Conservation (phyloP, 2,888 invertebrate species). For the Petrolisthes manimaculis region DNA sequence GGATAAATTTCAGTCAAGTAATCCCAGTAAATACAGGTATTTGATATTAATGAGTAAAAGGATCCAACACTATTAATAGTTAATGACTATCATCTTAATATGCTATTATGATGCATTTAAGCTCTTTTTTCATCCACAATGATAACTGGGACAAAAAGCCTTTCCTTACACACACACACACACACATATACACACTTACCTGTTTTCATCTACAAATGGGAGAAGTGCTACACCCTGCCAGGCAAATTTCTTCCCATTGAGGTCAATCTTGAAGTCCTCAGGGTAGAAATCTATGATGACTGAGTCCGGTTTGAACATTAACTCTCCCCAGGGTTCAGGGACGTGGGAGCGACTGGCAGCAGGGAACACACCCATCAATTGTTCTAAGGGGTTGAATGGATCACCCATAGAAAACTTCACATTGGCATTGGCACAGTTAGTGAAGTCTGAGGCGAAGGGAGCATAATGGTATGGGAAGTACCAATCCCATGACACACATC, state of each 20-base stretch:
- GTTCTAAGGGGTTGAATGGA: slow-evolving; percentile 98
- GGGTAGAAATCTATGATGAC: slow-evolving; percentile 99
- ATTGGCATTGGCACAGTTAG: slow-evolving; percentile 84
- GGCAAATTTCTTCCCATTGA: slow-evolving; percentile 99
- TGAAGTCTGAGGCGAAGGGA: slow-evolving; percentile 98
- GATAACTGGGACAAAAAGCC: not conserved
- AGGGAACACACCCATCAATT: slow-evolving; percentile 99
- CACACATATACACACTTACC: slow-evolving; percentile 66
- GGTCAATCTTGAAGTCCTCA: slow-evolving; percentile 91
- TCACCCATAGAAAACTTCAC: slow-evolving; percentile 87
- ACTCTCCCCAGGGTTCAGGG: slow-evolving; percentile 89
- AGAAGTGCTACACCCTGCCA: slow-evolving; percentile 99
- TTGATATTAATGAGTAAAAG: no score
- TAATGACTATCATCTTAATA: not conserved
- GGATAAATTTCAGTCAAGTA: not conserved
- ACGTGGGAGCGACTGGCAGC: slow-evolving; percentile 96
- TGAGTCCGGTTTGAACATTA: slow-evolving; percentile 94
- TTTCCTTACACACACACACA: not conserved
- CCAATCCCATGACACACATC: slow-evolving; percentile 99
- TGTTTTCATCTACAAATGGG: slow-evolving; percentile 95
- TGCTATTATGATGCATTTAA: not conserved
- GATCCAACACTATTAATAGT: no score
- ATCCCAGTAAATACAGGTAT: not conserved
- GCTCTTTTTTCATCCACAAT: not conserved
- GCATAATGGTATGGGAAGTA: slow-evolving; percentile 99